Evolutionary conservation across 2,888 invertebrate genomes (phyloP), one percentile per base, ranked within the genome.

Genomic region (Opisthograptis luteolata): DNA sequence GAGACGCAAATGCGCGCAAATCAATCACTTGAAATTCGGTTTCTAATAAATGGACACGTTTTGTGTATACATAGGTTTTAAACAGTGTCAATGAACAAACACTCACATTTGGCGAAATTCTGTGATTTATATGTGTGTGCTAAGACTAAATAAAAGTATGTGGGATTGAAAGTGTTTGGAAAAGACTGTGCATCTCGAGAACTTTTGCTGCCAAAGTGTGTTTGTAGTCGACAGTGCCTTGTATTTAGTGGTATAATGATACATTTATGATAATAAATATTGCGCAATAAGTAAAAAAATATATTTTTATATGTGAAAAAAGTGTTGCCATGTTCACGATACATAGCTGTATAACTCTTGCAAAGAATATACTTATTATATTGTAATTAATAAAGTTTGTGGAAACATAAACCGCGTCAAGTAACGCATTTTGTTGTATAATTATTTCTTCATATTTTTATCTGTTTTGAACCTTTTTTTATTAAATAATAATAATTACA

Each of bases 211-310:
- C 91, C 91, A 91, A 91, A 91, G 91, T 90, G 90, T 89, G 89
- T 88, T 88, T 89, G 90, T 90, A 91, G 90, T 91, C 90, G 88
- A 87, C 87, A 87, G 90, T 90, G 90, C 90, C 90, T 90, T 88
- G 60, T 76, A 79, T 76, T 80, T 86, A 88, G 82, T 83, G 78
- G 76, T 81, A 73, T 76, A 66, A 61, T 55, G 73, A 69, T 82
- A 79, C 86, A 88, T 89, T 87, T 89, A 87, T 87, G 78, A 81
- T 76, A 84, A 79, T 84, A 84, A n/a, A n/a, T 87, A 86, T 82
- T 79, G 79, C 74, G 79, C 77, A 84, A 76, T 87, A 86, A 81
- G 79, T 75, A 77, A 78, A 81, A 35, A 77, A 72, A 84, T 88
- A 84, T 88, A 88, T 89, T 90, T 90, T 89, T 90, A 83, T 88